Evolutionary conservation across 2,797 vertebrate genomes (phyloP), one percentile per base, ranked within the genome.

Genomic region (Tiaroga cobitis): DNA sequence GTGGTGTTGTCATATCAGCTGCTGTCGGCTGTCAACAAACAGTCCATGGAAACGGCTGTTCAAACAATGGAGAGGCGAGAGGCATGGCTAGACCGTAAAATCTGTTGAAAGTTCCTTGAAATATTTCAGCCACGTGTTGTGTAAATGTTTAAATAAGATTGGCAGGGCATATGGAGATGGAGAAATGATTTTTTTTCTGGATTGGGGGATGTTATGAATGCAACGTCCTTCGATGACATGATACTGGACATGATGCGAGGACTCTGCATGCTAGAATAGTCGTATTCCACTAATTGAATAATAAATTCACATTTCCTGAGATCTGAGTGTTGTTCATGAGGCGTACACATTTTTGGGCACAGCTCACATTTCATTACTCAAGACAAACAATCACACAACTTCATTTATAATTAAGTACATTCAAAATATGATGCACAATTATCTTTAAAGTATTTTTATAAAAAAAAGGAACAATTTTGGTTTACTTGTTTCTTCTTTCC

Each of bases 1-100:
- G 87, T 78, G 10, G 85, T 89, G 88, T 90, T 92, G 89, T 81
- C 82, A 86, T 92, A 88, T 91, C 90, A 82, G 90, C 90, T 89
- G 91, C 86, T 43, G 75, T 85, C 79, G 49, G 37, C 83, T 74
- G 88, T 89, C 90, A 86, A 86, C 90, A 93, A 92, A 93, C 89
- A 92, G 70, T 84, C 74, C 76, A 78, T 51, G 68, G 75, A 88
- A 88, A 83, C 87, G 89, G 90, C 90, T 90, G 90, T 89, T 92
- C 91, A 90, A 92, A 88, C 82, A 85, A 63, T 63, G 59, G 34
- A 82, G 80, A 77, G 54, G 59, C 49, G 65, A 86, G 56, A 87
- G 65, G 65, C 70, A 79, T 77, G 80, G 46, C 51, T 54, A 51
- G 81, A 67, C 24, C 5, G 29, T 51, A 34, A 56, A 67, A 81